phyloP scores from a whole-genome alignment of 2,797 vertebrate species.

The Spinus olivaceus region DNA sequence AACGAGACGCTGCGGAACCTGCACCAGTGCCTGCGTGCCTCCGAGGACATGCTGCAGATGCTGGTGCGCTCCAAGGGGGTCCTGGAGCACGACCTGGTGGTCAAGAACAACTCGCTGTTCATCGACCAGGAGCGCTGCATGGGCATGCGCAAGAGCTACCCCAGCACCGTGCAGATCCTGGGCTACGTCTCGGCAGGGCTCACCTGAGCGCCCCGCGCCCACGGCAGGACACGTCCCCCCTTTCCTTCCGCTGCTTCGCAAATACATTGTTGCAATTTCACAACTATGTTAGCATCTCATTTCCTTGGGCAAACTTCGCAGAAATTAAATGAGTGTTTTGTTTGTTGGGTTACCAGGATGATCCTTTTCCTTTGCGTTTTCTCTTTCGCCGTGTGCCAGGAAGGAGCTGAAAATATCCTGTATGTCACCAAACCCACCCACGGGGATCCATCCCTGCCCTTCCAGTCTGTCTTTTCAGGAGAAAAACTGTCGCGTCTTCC shows the following conservation, averaged over 20 bases:
- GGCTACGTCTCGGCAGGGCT: slow-evolving; percentile 76
- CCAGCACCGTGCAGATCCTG: slow-evolving; percentile 84
- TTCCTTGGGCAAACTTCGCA: slow-evolving; percentile 1
- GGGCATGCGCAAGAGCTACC: slow-evolving; percentile 90
- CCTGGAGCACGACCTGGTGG: slow-evolving; percentile 87
- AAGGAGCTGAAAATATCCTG: background rate
- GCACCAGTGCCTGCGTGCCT: slow-evolving; percentile 84
- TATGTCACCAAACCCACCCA: background rate
- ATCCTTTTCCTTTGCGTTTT: background rate
- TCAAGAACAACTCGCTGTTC: slow-evolving; percentile 93
- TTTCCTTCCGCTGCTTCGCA: background rate
- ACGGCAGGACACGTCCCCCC: fast-evolving
- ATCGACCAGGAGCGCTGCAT: slow-evolving; percentile 95
- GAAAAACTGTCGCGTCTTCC: background rate
- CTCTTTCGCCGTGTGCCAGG: background rate
- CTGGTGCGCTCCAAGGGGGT: slow-evolving; percentile 84
- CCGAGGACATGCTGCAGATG: slow-evolving; percentile 83
- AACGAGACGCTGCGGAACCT: slow-evolving; percentile 86
- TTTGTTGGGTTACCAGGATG: background rate
- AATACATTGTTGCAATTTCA: background rate
- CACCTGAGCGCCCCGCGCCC: fast-evolving
- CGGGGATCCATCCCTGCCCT: background rate
- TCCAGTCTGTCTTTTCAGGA: slow-evolving; percentile 1
- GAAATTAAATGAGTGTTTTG: background rate
- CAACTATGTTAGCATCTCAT: background rate